These are phyloP conservation scores for Parasteatoda lunata DNA, from an alignment of 2,888 invertebrate species.

Conservation along the genomic window DNA sequence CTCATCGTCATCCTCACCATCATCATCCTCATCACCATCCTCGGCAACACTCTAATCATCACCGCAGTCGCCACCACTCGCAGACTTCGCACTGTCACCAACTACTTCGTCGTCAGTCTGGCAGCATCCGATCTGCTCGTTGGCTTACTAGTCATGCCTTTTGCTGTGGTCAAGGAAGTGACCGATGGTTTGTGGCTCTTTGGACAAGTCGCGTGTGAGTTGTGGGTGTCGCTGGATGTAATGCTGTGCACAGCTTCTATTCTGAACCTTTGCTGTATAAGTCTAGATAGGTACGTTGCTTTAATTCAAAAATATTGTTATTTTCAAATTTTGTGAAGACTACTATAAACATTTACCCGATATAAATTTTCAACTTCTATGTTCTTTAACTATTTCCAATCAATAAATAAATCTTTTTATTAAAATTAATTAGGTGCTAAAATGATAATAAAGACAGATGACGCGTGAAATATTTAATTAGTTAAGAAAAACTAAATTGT, in stretches of 20 bases:
- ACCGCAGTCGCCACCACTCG: constrained; percentile 67
- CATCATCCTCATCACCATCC: constrained; percentile 61
- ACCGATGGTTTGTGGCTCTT: constrained; percentile 69
- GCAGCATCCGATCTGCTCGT: constrained; percentile 70
- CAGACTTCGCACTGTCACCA: constrained; percentile 70
- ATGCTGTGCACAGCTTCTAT: constrained; percentile 74
- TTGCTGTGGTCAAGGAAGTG: constrained; percentile 68
- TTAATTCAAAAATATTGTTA: neutral
- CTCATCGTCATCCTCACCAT: constrained; percentile 37
- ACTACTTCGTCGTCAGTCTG: constrained; percentile 70
- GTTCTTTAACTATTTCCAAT: no score
- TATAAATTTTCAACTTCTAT: no score
- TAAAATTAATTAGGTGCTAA: no score
- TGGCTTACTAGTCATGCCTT: constrained; percentile 70
- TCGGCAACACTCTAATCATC: constrained; percentile 68
- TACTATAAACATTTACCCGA: no score
- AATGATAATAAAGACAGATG: no score
- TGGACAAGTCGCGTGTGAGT: constrained; percentile 69
- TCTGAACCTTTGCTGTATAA: constrained; percentile 73
- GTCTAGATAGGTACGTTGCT: constrained; percentile 71
- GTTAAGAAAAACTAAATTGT: no score
- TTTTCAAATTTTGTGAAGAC: no score
- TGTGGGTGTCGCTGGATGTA: constrained; percentile 72
- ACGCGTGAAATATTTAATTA: no score
- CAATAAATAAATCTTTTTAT: no score